A percentile compares a stretch with the other conserved stretches of the same genome.
Conservation (phyloP, 2,113 vertebrate genomes). For the Clarias magur region DNA sequence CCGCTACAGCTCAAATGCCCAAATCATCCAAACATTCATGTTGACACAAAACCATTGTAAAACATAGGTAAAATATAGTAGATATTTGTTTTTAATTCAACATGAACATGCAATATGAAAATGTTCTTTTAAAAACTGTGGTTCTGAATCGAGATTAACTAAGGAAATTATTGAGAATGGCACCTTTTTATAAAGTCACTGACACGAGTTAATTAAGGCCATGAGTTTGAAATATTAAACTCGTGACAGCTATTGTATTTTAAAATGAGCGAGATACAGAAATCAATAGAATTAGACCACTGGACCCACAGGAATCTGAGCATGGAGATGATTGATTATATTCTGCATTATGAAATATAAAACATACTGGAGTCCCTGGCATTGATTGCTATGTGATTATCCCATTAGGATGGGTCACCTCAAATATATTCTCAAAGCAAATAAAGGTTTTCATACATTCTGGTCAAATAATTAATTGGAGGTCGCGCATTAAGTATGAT, state of each 20-base stretch:
- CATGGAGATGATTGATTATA: conserved; percentile 28
- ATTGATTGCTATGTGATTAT: too few species aligned
- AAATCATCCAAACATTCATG: background rate
- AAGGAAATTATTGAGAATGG: background rate
- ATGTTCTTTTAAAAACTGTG: background rate
- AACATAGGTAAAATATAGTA: background rate
- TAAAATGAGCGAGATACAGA: background rate
- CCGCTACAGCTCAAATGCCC: background rate
- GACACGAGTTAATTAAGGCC: background rate
- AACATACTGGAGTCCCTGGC: background rate
- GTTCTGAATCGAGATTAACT: background rate
- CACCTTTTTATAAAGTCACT: background rate
- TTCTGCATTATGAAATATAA: background rate
- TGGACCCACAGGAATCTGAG: background rate
- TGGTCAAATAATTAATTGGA: background rate
- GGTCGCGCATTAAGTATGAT: background rate
- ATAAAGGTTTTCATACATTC: background rate
- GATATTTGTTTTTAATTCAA: background rate
- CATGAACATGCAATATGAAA: background rate
- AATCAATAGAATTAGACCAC: conserved; percentile 10
- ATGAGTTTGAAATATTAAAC: background rate
- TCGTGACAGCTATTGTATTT: conserved; percentile 1
- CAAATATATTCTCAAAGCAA: background rate
- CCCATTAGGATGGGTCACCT: background rate
- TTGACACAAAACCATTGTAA: background rate